Conservation (phyloP, 2,113 vertebrate genomes). For the Polypterus bichir region DNA sequence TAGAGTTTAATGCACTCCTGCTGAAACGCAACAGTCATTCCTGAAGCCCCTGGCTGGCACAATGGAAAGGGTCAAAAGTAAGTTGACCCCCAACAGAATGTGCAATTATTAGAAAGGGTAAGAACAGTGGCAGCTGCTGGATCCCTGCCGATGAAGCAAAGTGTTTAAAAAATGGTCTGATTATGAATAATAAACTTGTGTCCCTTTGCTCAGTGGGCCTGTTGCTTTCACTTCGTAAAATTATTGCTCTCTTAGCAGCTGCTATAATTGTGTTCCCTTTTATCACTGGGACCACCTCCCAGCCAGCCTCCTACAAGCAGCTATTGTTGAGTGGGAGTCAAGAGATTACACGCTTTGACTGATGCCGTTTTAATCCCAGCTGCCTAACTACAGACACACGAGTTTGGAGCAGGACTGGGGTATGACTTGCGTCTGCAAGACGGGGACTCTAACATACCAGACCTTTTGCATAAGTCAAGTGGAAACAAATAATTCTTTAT, state of each 20-base stretch:
- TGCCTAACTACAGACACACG: conserved; percentile 65
- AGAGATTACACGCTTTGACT: conserved; percentile 59
- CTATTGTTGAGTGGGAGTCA: conserved; percentile 50
- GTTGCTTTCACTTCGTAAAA: conserved; percentile 44
- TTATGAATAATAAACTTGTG: conserved; percentile 53
- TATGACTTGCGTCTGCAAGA: conserved; percentile 45
- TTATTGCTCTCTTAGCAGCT: conserved; percentile 59
- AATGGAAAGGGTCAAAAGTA: conserved; percentile 63
- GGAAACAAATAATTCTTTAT: conserved; percentile 75
- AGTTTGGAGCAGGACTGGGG: conserved; percentile 22
- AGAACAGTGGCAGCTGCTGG: conserved; percentile 59
- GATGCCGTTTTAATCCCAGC: conserved; percentile 59
- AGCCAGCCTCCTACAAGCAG: conserved; percentile 59
- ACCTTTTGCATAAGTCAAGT: conserved; percentile 70
- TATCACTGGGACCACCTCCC: conserved; percentile 51
- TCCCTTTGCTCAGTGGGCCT: conserved; percentile 27
- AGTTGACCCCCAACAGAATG: conserved; percentile 64
- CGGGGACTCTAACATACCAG: conserved; percentile 54
- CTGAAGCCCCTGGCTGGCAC: conserved; percentile 44
- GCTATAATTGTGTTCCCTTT: conserved; percentile 63
- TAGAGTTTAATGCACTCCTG: conserved; percentile 47
- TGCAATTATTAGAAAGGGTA: conserved; percentile 53
- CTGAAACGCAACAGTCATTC: conserved; percentile 48
- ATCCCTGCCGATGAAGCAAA: conserved; percentile 44
- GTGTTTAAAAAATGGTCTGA: conserved; percentile 39